Conservation (phyloP, 1,140 invertebrate genomes). For the Neodiprion virginianus region DNA sequence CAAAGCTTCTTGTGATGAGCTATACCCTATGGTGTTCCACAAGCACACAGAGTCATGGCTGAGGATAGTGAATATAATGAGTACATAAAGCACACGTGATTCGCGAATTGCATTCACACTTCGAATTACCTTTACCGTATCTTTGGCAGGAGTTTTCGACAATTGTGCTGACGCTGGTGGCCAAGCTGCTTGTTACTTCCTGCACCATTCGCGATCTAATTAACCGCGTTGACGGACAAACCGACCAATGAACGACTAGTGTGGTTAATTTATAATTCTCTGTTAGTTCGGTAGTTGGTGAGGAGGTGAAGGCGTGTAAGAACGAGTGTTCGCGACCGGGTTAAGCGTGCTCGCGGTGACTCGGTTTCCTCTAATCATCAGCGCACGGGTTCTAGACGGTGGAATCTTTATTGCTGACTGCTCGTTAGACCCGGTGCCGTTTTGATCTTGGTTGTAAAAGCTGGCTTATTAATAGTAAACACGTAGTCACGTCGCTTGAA, state of each 20-base stretch:
- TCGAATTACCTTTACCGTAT: no score
- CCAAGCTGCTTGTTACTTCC: no score
- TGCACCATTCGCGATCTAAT: background rate
- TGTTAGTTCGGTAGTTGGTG: background rate
- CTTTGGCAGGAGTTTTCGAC: no score
- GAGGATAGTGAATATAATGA: no score
- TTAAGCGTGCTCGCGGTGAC: conserved; percentile 35
- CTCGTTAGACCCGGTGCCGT: conserved; percentile 43
- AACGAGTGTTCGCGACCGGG: conserved; percentile 45
- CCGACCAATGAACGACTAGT: background rate
- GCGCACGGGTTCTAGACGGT: conserved; percentile 17
- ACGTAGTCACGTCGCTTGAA: conserved; percentile 3
- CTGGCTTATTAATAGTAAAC: conserved; percentile 41
- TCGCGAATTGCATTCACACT: no score
- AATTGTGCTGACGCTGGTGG: no score
- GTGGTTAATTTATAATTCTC: background rate
- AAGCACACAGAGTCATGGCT: no score
- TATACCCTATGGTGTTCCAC: no score
- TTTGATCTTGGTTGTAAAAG: conserved; percentile 35
- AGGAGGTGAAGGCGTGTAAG: conserved; percentile 29
- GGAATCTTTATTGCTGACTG: conserved; percentile 44
- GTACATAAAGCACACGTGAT: no score
- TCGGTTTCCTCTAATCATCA: conserved; percentile 40
- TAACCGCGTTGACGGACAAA: background rate
- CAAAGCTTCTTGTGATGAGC: no score